Evolutionary conservation across 1,140 invertebrate species (phyloP).

Genomic region (Brachystomella parvula): DNA sequence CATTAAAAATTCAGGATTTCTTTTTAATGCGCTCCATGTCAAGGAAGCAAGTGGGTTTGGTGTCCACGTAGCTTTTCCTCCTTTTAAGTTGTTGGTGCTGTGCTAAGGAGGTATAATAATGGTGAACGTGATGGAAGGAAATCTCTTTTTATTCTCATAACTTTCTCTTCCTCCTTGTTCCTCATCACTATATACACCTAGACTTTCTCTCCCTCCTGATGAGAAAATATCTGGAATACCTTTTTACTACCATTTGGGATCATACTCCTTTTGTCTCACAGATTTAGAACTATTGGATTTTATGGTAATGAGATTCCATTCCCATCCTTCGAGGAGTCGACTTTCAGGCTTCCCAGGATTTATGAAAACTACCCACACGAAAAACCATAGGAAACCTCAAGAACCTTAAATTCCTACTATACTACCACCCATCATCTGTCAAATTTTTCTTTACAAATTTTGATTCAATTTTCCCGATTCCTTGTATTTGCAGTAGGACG

Average conservation of each 20-base stretch:
- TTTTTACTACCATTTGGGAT: not conserved
- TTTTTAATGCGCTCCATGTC: not conserved
- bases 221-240: not conserved
- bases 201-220: not conserved
- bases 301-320: conserved; percentile 11
- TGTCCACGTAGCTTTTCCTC: not conserved
- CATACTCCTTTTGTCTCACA: conserved; percentile 1
- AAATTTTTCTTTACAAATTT: conserved; percentile 3
- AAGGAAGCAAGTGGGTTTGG: not conserved
- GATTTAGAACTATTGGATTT: conserved; percentile 10
- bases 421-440: conserved; percentile 5
- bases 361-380: not conserved
- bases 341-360: not conserved
- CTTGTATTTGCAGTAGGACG: too few relatives aligned
- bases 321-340: not conserved
- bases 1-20: not conserved
- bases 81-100: not conserved
- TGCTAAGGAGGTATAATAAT: not conserved
- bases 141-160: not conserved
- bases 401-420: too few relatives aligned
- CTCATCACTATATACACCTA: not conserved
- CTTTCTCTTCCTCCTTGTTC: not conserved
- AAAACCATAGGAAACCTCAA: not conserved
- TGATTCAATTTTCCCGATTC: too few relatives aligned
- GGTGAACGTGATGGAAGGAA: not conserved